These are phyloP conservation scores for Rattus rattus DNA, from an alignment of 2,113 vertebrate genomes.

Conservation along the genomic window DNA sequence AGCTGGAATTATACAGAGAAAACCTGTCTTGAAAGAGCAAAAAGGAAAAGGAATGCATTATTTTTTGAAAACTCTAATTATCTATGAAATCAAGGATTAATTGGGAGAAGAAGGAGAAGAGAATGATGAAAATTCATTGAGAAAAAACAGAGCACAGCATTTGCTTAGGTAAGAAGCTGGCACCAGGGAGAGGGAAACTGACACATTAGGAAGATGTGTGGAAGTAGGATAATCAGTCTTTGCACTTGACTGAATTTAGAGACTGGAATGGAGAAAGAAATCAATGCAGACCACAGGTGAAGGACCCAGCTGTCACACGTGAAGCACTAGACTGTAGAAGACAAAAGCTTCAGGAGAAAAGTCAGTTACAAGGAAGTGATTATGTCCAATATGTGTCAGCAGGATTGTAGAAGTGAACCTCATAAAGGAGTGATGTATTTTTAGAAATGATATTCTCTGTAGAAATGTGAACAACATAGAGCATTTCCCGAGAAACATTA, in stretches of 20 bases:
- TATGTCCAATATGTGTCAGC: background rate
- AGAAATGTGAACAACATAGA: background rate
- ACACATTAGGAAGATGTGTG: background rate
- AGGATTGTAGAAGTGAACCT: accelerated
- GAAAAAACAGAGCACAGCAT: background rate
- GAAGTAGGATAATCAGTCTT: background rate
- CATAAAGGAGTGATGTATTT: background rate
- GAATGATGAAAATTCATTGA: background rate
- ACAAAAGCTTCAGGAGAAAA: background rate
- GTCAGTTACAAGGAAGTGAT: background rate
- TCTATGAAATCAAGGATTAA: background rate
- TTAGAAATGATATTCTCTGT: background rate
- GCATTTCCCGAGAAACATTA: background rate
- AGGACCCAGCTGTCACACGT: background rate
- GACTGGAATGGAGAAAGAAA: background rate
- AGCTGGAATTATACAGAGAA: too few species aligned
- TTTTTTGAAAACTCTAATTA: background rate
- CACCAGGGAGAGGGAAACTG: background rate
- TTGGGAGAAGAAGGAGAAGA: background rate
- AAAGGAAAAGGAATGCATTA: background rate
- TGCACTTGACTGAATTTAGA: background rate
- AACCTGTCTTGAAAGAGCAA: background rate
- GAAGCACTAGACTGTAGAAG: background rate
- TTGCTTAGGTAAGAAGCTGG: background rate
- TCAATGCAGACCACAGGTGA: background rate